Conservation (phyloP, 2,888 invertebrate genomes). For the Hedya salicella region DNA sequence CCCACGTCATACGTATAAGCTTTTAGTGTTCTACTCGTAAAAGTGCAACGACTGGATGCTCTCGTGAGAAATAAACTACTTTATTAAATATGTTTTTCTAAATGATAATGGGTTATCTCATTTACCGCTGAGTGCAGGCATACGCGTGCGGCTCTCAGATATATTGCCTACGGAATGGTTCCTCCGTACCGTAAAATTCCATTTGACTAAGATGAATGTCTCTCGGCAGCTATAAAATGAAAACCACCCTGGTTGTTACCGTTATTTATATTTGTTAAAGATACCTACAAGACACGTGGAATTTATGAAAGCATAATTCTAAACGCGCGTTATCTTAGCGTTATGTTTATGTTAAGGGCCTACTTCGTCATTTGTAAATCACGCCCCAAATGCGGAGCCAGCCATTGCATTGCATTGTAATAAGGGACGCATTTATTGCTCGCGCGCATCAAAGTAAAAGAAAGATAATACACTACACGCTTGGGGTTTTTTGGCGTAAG, state of each 20-base stretch:
- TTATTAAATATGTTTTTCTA: slow-evolving; percentile 35
- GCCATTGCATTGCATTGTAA: too few relatives aligned
- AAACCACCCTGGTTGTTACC: slow-evolving; percentile 51
- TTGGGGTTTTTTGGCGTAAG: too few relatives aligned
- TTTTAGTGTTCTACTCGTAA: slow-evolving; percentile 13
- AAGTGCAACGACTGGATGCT: slow-evolving; percentile 8
- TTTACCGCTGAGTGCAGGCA: slow-evolving; percentile 46
- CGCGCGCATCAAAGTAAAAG: too few relatives aligned
- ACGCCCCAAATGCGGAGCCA: too few relatives aligned
- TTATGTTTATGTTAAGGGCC: too few relatives aligned
- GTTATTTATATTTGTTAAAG: slow-evolving; percentile 60
- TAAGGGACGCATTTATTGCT: too few relatives aligned
- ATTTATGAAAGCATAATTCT: slow-evolving; percentile 44
- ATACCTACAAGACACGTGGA: slow-evolving; percentile 52
- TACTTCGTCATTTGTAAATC: too few relatives aligned
- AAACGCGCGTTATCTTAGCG: slow-evolving; percentile 45
- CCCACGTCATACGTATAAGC: background rate
- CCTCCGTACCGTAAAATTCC: slow-evolving; percentile 59
- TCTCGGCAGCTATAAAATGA: slow-evolving; percentile 60
- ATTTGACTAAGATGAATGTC: slow-evolving; percentile 65
- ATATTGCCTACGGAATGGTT: slow-evolving; percentile 56
- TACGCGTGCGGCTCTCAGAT: slow-evolving; percentile 48
- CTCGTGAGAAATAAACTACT: slow-evolving; percentile 27
- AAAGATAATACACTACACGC: too few relatives aligned
- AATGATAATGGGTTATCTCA: slow-evolving; percentile 38